Percentiles rank a stretch among this genome's conserved stretches.
phyloP scores from a whole-genome alignment of 2,888 invertebrate species.

The Entomobrya multifasciata region DNA sequence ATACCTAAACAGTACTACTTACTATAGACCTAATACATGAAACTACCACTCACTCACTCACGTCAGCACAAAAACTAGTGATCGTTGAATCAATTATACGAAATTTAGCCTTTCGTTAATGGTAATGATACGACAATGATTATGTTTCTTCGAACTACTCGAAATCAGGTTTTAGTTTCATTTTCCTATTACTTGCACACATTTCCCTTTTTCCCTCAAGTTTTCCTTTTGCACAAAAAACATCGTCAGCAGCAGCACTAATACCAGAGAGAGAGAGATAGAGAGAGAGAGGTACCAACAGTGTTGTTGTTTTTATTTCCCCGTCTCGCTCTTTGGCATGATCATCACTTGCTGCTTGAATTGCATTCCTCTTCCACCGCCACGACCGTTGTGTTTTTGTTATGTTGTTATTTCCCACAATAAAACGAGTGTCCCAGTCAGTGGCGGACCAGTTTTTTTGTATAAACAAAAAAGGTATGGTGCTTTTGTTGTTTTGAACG shows the following conservation, averaged over 20 bases:
- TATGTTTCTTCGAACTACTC: conserved; percentile 52
- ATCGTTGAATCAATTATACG: conserved; percentile 71
- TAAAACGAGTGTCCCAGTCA: no score
- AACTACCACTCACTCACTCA: neutral
- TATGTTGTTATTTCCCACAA: no score
- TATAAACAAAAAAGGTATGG: no score
- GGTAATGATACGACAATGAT: conserved; percentile 74
- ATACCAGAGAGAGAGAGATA: no score
- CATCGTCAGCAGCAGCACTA: no score
- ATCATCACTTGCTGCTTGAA: neutral
- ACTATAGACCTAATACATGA: neutral
- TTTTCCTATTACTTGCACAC: conserved; percentile 70
- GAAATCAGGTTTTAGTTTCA: conserved; percentile 61
- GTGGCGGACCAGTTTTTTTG: no score
- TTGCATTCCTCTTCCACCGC: no score
- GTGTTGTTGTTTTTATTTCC: neutral
- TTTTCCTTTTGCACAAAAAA: neutral
- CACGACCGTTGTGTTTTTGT: no score
- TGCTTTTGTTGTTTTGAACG: no score
- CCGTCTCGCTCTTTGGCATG: neutral
- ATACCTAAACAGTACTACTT: neutral
- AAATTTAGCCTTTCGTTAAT: conserved; percentile 65
- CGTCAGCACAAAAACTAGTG: neutral
- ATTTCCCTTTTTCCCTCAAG: conserved; percentile 11
- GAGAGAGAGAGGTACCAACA: no score